These are phyloP conservation scores for Sialis fuliginosa DNA, from an alignment of 2,888 invertebrate genomes.

Conservation along the genomic window DNA sequence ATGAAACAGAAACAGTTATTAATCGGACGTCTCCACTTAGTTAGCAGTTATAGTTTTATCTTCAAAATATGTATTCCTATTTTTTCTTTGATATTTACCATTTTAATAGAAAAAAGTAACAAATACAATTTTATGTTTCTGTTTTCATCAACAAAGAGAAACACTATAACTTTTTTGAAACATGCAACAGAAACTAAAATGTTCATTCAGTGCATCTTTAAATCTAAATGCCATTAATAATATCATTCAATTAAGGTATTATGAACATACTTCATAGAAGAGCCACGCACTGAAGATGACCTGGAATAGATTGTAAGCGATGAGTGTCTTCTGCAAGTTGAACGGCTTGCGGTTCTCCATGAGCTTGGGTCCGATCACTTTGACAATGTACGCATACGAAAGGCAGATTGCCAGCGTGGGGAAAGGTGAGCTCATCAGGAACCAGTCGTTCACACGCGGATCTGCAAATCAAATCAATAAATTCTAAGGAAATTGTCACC, in stretches of 20 bases:
- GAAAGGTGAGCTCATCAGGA: constrained; percentile 65
- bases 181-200: too few relatives aligned
- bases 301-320: constrained; percentile 73
- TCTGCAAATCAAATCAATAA: constrained; percentile 23
- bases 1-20: too few relatives aligned
- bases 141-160: too few relatives aligned
- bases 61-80: too few relatives aligned
- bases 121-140: too few relatives aligned
- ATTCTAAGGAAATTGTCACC: neutral
- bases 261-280: constrained; percentile 44
- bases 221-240: too few relatives aligned
- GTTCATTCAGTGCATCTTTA: too few relatives aligned
- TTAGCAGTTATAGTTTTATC: too few relatives aligned
- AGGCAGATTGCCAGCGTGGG: constrained; percentile 62
- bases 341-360: constrained; percentile 79
- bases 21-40: too few relatives aligned
- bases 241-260: neutral
- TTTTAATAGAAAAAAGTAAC: too few relatives aligned
- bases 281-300: constrained; percentile 55
- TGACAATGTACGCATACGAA: constrained; percentile 56
- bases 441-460: constrained; percentile 59
- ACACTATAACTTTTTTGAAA: too few relatives aligned
- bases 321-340: constrained; percentile 51
- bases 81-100: too few relatives aligned
- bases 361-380: constrained; percentile 60